Conservation (phyloP, 2,797 vertebrate species). For the Podargus strigoides region DNA sequence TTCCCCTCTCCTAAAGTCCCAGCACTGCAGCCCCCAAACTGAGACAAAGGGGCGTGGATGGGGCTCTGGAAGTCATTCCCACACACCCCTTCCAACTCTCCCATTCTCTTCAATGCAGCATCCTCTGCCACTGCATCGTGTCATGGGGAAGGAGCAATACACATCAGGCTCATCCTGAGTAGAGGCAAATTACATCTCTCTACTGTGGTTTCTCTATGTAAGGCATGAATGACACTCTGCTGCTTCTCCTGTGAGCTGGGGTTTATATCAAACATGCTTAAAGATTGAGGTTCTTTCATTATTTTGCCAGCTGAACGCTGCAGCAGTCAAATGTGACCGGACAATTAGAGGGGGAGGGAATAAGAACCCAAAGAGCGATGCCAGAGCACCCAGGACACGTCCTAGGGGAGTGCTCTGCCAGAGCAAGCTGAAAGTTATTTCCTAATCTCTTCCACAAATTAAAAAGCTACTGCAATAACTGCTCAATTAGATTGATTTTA, state of each 20-base stretch:
- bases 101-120: not conserved
- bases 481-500: conserved; percentile 69
- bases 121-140: not conserved
- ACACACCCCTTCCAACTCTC: not conserved
- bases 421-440: conserved; percentile 64
- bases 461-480: conserved; percentile 68
- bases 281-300: not conserved
- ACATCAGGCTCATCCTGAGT: not conserved
- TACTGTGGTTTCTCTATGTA: not conserved
- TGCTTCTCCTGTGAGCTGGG: not conserved
- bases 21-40: not conserved
- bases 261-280: not conserved
- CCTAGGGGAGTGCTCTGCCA: conserved; percentile 50
- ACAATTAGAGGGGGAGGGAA: conserved; percentile 33
- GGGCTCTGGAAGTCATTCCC: not conserved
- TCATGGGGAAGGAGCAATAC: not conserved
- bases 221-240: not conserved
- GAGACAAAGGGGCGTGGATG: not conserved
- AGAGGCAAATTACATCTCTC: not conserved
- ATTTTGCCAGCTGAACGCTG: conserved; percentile 19
- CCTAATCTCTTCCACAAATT: conserved; percentile 69
- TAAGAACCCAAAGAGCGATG: conserved; percentile 23
- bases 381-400: conserved; percentile 17
- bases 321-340: conserved; percentile 31
- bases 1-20: not conserved